These are phyloP conservation scores for Hipposideros larvatus DNA, from an alignment of 2,797 vertebrate genomes.

Conservation along the genomic window DNA sequence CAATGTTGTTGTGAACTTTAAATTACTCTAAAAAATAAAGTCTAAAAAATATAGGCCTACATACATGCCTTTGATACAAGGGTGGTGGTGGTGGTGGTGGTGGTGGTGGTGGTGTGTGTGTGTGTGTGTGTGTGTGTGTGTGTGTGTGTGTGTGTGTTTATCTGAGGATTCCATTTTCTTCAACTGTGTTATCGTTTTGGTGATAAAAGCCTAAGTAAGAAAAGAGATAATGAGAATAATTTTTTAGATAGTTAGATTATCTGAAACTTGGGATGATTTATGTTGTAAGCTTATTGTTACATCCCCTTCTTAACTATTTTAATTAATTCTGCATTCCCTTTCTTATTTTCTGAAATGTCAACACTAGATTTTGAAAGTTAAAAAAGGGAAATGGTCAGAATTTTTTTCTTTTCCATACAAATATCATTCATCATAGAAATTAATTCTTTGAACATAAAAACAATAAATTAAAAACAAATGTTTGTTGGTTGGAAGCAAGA, in stretches of 20 bases:
- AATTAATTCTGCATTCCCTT: background rate
- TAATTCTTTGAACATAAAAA: background rate
- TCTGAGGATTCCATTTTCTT: background rate
- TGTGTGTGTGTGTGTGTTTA: background rate
- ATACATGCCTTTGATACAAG: background rate
- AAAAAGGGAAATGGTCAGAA: background rate
- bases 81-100: background rate
- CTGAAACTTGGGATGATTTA: background rate
- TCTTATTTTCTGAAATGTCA: conserved; percentile 12
- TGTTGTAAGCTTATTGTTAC: background rate
- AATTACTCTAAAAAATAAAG: background rate
- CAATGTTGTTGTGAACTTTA: background rate
- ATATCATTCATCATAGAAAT: background rate
- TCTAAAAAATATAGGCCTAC: background rate
- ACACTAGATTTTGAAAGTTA: background rate
- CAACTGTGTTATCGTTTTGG: background rate
- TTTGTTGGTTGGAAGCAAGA: background rate
- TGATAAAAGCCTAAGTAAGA: background rate
- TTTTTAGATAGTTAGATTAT: background rate
- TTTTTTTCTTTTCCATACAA: background rate
- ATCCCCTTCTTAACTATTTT: background rate
- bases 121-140: background rate
- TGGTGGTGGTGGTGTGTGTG: no score
- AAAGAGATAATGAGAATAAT: background rate
- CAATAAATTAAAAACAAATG: background rate